Conservation (phyloP, 2,888 invertebrate genomes). For the Cinara cedri region DNA sequence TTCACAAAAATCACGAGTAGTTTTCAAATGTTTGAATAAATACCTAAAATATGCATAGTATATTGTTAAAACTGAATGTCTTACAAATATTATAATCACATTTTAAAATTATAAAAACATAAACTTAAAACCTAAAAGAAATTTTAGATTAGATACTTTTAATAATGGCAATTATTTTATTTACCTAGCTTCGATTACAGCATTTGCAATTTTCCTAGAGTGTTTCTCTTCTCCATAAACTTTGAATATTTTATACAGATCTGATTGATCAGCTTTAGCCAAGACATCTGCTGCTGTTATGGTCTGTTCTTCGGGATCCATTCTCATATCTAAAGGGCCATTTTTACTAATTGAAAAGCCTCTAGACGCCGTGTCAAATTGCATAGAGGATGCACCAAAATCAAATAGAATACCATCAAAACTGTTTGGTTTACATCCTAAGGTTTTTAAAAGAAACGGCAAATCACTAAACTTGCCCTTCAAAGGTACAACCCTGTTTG, state of each 20-base stretch:
- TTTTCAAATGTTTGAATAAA: constrained; percentile 75
- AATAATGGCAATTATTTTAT: background rate
- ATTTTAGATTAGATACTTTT: background rate
- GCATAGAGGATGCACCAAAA: constrained; percentile 95
- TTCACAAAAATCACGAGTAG: constrained; percentile 82
- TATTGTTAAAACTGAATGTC: too few species aligned
- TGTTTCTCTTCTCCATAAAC: constrained; percentile 89
- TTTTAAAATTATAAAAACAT: background rate
- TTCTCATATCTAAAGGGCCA: constrained; percentile 93
- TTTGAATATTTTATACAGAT: constrained; percentile 83
- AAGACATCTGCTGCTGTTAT: constrained; percentile 88
- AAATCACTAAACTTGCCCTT: constrained; percentile 88
- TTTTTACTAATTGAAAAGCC: constrained; percentile 86
- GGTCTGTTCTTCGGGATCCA: constrained; percentile 79
- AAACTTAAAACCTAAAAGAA: background rate
- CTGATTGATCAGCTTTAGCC: constrained; percentile 77
- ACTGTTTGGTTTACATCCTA: constrained; percentile 69
- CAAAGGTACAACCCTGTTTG: constrained; percentile 77
- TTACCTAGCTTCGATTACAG: constrained; percentile 75
- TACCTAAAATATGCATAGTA: constrained; percentile 65
- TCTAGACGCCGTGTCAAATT: constrained; percentile 78
- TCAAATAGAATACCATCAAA: constrained; percentile 91
- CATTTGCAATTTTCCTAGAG: constrained; percentile 84
- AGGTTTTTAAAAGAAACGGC: constrained; percentile 70
- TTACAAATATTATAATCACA: background rate